Conservation (phyloP, 2,797 vertebrate genomes). For the Syngnathus rostellatus region DNA sequence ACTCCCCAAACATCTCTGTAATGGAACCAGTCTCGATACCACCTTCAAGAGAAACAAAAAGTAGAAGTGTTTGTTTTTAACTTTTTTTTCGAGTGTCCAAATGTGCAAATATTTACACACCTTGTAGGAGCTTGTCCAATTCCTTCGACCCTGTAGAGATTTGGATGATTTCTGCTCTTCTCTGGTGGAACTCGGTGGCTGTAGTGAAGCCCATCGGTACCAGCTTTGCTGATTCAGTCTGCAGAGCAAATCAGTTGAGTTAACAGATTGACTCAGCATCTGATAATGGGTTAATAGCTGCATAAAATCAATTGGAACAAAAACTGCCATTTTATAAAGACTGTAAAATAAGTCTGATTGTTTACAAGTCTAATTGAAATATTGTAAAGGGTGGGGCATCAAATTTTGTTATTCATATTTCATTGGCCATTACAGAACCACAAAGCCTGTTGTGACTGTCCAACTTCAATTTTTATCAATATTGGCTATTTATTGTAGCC, state of each 20-base stretch:
- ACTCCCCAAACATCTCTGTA: slow-evolving; percentile 97
- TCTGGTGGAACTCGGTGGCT: slow-evolving; percentile 94
- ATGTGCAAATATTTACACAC: slow-evolving; percentile 44
- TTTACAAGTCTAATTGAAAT: not conserved
- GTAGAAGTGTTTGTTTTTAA: not conserved
- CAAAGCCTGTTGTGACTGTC: no score
- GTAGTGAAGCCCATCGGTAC: slow-evolving; percentile 98
- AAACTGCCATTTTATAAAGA: not conserved
- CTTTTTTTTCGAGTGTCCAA: no score
- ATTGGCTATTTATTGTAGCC: not conserved
- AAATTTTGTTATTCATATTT: no score
- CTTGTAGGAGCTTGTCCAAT: slow-evolving; percentile 92
- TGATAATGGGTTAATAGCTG: not conserved
- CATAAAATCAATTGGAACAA: not conserved
- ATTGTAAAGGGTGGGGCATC: no score
- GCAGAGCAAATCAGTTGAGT: not conserved
- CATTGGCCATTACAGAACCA: no score
- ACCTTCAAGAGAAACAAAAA: slow-evolving; percentile 58
- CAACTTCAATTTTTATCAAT: not conserved
- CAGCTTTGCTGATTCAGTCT: slow-evolving; percentile 91
- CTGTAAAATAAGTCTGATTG: not conserved
- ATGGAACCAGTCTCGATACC: slow-evolving; percentile 97
- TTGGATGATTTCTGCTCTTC: slow-evolving; percentile 94
- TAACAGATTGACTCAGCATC: not conserved
- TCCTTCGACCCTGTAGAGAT: slow-evolving; percentile 95